Conservation (phyloP, 2,113 vertebrate genomes). For the Chaenocephalus aceratus region DNA sequence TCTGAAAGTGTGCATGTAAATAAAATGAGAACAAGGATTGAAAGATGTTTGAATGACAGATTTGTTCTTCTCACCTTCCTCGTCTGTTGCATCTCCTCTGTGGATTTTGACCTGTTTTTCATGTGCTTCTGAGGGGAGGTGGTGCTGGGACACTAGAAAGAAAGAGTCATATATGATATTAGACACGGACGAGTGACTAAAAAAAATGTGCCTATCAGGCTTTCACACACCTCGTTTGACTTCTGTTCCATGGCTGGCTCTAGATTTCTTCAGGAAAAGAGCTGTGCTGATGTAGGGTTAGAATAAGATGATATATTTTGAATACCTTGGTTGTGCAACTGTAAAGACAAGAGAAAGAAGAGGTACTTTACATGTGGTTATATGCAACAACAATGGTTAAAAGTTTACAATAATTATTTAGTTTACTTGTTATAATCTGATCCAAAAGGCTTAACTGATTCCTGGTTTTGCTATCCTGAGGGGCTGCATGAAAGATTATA, state of each 20-base stretch:
- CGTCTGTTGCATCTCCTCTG: slow-evolving; percentile 86
- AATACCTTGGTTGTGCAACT: slow-evolving; percentile 5
- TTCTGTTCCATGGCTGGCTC: slow-evolving; percentile 82
- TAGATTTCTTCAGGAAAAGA: slow-evolving; percentile 2
- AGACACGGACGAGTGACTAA: not conserved
- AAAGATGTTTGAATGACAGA: not conserved
- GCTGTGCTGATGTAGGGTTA: slow-evolving; percentile 19
- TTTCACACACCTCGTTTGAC: slow-evolving; percentile 67
- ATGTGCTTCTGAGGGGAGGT: slow-evolving; percentile 87
- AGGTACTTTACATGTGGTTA: not conserved
- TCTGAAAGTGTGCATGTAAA: too few relatives aligned
- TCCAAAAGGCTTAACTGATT: not conserved
- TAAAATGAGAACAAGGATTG: not conserved
- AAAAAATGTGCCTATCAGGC: not conserved
- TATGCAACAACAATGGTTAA: not conserved
- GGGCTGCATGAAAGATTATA: not conserved
- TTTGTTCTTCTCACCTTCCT: slow-evolving; percentile 81
- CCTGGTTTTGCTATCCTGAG: not conserved
- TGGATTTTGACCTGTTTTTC: slow-evolving; percentile 88
- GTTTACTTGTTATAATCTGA: not conserved
- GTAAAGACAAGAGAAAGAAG: slow-evolving; percentile 1
- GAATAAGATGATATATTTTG: slow-evolving; percentile 17
- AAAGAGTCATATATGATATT: not conserved
- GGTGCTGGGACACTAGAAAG: slow-evolving; percentile 71
- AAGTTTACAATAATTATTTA: not conserved